Conservation (phyloP, 2,797 vertebrate species). For the Champsocephalus esox region DNA sequence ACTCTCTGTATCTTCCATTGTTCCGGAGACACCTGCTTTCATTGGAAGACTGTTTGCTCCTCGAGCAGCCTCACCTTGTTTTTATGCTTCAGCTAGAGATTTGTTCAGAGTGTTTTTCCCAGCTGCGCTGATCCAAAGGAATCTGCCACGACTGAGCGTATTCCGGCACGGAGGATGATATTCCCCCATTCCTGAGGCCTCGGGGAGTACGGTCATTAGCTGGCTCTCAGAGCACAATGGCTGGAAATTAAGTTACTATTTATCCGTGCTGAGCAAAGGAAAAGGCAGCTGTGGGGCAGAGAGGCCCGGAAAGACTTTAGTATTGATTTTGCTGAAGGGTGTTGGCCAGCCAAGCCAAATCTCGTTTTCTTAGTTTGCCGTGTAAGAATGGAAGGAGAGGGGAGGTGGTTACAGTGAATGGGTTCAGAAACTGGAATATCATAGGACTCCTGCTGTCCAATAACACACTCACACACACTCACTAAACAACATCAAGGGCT, state of each 20-base stretch:
- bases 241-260: conserved; percentile 90
- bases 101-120: conserved; percentile 53
- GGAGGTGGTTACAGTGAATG: conserved; percentile 64
- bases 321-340: conserved; percentile 88
- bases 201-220: conserved; percentile 86
- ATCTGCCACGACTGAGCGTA: conserved; percentile 74
- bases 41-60: conserved; percentile 33
- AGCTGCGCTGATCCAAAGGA: conserved; percentile 76
- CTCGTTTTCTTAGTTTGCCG: conserved; percentile 77
- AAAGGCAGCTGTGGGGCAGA: conserved; percentile 84
- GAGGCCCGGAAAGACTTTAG: conserved; percentile 87
- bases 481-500: conserved; percentile 77
- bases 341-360: conserved; percentile 79
- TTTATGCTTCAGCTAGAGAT: conserved; percentile 42
- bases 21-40: conserved; percentile 39
- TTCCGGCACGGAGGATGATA: conserved; percentile 77
- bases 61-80: conserved; percentile 43
- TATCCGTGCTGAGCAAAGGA: conserved; percentile 88
- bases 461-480: conserved; percentile 72
- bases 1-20: conserved; percentile 18
- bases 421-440: conserved; percentile 72
- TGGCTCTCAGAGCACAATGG: conserved; percentile 86
- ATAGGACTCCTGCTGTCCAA: conserved; percentile 66
- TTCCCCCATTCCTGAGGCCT: conserved; percentile 76
- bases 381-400: conserved; percentile 68